Conservation (phyloP, 2,797 vertebrate genomes). For the Euthynnus affinis region DNA sequence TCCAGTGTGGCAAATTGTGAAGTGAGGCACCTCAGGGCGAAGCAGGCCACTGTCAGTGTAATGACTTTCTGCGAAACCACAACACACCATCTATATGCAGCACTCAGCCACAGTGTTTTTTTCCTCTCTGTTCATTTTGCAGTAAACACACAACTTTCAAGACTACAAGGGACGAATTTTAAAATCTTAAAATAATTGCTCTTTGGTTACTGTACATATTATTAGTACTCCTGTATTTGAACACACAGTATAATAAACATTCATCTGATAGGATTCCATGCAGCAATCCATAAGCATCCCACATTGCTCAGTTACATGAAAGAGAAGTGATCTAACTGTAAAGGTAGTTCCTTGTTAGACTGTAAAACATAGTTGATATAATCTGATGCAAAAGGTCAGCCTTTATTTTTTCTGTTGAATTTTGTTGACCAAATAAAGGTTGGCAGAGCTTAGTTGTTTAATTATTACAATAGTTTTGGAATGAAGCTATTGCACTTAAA, state of each 20-base stretch:
- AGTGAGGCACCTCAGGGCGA: conserved; percentile 48
- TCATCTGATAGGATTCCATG: neutral
- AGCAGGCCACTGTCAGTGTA: conserved; percentile 54
- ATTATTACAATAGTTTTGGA: neutral
- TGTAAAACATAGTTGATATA: neutral
- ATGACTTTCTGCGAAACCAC: conserved; percentile 58
- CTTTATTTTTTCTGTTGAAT: no score
- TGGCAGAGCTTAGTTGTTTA: neutral
- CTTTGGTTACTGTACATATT: neutral
- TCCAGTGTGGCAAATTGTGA: conserved; percentile 36
- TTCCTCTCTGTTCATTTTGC: conserved; percentile 20
- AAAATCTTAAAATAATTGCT: neutral
- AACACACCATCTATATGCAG: conserved; percentile 44
- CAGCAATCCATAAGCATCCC: neutral
- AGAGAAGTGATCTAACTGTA: neutral
- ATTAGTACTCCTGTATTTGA: neutral
- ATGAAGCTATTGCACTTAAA: neutral
- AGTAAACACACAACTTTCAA: conserved; percentile 13
- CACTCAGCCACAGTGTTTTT: conserved; percentile 30
- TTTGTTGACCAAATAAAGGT: neutral
- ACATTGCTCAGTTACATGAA: neutral
- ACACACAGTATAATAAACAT: neutral
- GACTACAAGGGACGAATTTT: neutral
- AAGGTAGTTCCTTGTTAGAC: neutral
- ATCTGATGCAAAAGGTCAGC: neutral